Evolutionary conservation across 2,888 invertebrate species (phyloP), one percentile per base, ranked within the genome.

Genomic region (Scaptomyza parva): DNA sequence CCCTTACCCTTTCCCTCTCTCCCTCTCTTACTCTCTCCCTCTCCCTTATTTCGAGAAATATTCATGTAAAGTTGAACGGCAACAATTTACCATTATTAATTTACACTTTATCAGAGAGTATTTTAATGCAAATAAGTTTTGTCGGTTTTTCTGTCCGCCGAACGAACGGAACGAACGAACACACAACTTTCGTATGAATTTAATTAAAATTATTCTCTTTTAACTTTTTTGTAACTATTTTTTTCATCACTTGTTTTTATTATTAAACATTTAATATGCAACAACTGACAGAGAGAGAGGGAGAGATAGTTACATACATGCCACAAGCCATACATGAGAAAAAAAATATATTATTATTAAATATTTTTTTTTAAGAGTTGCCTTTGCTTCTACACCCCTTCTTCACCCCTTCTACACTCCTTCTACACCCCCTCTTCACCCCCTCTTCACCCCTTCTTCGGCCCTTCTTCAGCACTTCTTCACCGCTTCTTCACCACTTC

Each of bases 281-380:
- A 28, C 33, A 39, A 44, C 20, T n/a, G n/a, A n/a, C n/a, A n/a
- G n/a, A n/a, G n/a, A n/a, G n/a, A n/a, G n/a, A n/a, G n/a, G n/a
- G n/a, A n/a, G n/a, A n/a, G n/a, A n/a, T n/a, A n/a, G n/a, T n/a
- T n/a, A 22, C 43, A 26, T 41, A 59, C 37, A 59, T 30, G 60
- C 58, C 53, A 54, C 51, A 63, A 51, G 57, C 60, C 22, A 58
- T 48, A 68, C 53, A 57, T n/a, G 28, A 28, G 9, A 28, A 28
- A 6, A 12, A 30, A 30, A 77, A 78, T 72, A 74, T 74, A 72
- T 78, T 78, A 81, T 81, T 84, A 86, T 84, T 70, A 86, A 81
- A 85, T 76, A 70, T 84, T 86, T 74, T 86, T 74, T 73, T 70
- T 76, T 50, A 69, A 72, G 52, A 72, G 77, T 11, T 12, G 7